A percentile compares a stretch with the other conserved stretches of the same genome.
These are phyloP conservation scores for Ceryle rudis DNA, from an alignment of 2,797 vertebrate genomes.

Conservation along the genomic window DNA sequence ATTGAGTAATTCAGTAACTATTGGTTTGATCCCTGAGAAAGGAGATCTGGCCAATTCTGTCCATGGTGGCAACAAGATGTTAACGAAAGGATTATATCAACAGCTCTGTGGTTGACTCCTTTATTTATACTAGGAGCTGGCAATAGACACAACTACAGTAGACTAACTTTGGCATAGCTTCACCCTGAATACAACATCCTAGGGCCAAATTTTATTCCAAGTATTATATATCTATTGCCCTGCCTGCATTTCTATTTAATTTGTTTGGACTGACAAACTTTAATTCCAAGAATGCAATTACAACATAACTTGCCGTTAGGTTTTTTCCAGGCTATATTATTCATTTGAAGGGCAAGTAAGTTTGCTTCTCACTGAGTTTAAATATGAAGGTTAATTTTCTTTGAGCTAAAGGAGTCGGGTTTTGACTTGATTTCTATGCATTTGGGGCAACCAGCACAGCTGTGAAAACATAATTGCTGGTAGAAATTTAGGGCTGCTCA, in stretches of 20 bases:
- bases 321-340: neutral
- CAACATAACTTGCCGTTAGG: neutral
- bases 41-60: neutral
- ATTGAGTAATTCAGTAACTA: conserved; percentile 44
- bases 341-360: neutral
- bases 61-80: neutral
- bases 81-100: conserved; percentile 39
- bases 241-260: conserved; percentile 23
- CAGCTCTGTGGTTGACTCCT: conserved; percentile 12
- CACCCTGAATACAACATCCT: neutral
- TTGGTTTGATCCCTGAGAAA: neutral
- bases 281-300: conserved; percentile 29
- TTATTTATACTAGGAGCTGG: conserved; percentile 36
- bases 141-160: neutral
- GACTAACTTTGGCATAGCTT: conserved; percentile 35
- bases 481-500: conserved; percentile 22
- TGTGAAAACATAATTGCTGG: conserved; percentile 48
- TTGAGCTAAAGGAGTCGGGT: neutral
- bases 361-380: conserved; percentile 8
- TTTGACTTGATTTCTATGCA: conserved; percentile 52
- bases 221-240: neutral
- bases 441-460: conserved; percentile 58
- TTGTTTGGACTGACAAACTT: conserved; percentile 44
- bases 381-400: conserved; percentile 39
- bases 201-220: conserved; percentile 37